Conservation (phyloP, 2,113 vertebrate species). For the Myocastor coypus region DNA sequence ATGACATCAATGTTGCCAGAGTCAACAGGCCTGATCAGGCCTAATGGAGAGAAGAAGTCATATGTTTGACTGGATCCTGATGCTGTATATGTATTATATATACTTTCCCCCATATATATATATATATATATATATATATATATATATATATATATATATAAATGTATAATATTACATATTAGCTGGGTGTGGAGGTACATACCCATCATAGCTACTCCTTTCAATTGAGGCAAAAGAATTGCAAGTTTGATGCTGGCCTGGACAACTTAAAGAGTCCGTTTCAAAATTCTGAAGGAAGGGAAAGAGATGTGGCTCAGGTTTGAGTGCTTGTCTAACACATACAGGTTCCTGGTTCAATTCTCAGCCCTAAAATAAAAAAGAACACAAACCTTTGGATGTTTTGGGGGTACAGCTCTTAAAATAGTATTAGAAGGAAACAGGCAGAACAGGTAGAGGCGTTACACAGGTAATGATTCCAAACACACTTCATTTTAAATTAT, state of each 20-base stretch:
- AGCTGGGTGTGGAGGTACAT: not conserved
- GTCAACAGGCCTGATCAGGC: too few relatives aligned
- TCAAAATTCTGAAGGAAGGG: not conserved
- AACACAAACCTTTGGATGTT: not conserved
- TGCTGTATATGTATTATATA: too few relatives aligned
- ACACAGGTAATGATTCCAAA: not conserved
- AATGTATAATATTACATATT: not conserved
- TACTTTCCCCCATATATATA: too few relatives aligned
- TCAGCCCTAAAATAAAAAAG: not conserved
- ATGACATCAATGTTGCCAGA: too few relatives aligned
- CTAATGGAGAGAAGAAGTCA: too few relatives aligned
- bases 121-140: too few relatives aligned
- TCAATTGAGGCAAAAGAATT: not conserved
- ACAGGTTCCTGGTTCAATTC: not conserved
- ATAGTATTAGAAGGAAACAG: not conserved
- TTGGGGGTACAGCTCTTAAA: conserved; percentile 4
- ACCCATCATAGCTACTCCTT: not conserved
- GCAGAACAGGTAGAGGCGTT: not conserved
- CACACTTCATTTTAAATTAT: not conserved
- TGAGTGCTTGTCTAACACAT: not conserved
- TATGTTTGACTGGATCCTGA: too few relatives aligned
- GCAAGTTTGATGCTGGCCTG: not conserved
- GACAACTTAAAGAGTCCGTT: not conserved
- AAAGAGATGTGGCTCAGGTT: not conserved
- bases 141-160: too few relatives aligned